A percentile compares a stretch with the other conserved stretches of the same genome.
Conservation (phyloP, 2,113 vertebrate genomes). For the Dasyornis broadbenti region DNA sequence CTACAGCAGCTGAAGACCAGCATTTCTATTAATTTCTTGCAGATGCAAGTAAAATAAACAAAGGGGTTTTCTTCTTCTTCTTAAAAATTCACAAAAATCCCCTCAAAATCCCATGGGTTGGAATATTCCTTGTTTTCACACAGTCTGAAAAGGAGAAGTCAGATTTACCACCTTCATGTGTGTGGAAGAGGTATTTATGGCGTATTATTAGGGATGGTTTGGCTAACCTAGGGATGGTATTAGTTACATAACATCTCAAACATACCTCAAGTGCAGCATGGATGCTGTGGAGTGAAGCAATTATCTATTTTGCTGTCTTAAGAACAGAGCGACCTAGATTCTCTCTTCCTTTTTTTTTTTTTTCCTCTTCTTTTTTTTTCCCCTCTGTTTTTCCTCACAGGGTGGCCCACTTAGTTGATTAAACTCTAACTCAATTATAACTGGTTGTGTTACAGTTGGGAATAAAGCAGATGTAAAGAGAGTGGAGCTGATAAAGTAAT, state of each 20-base stretch:
- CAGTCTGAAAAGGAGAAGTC: not conserved
- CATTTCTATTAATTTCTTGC: not conserved
- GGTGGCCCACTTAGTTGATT: not conserved
- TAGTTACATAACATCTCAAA: not conserved
- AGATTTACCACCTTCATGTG: not conserved
- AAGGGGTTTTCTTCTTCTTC: not conserved
- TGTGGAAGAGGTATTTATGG: not conserved
- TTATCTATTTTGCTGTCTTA: not conserved
- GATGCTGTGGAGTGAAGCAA: not conserved
- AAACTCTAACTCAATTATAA: not conserved
- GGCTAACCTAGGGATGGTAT: not conserved
- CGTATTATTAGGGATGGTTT: not conserved
- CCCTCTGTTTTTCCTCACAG: not conserved
- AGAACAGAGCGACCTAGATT: not conserved
- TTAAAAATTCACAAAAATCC: not conserved
- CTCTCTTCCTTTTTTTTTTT: not conserved
- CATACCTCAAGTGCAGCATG: not conserved
- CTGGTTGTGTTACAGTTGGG: not conserved
- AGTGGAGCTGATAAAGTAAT: not conserved
- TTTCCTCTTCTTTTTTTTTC: not conserved
- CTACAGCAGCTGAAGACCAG: not conserved
- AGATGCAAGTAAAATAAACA: not conserved
- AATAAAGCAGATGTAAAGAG: not conserved
- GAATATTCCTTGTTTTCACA: not conserved
- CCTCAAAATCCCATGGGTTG: not conserved